Conservation (phyloP, 2,888 invertebrate genomes). For the Apamea sordens region DNA sequence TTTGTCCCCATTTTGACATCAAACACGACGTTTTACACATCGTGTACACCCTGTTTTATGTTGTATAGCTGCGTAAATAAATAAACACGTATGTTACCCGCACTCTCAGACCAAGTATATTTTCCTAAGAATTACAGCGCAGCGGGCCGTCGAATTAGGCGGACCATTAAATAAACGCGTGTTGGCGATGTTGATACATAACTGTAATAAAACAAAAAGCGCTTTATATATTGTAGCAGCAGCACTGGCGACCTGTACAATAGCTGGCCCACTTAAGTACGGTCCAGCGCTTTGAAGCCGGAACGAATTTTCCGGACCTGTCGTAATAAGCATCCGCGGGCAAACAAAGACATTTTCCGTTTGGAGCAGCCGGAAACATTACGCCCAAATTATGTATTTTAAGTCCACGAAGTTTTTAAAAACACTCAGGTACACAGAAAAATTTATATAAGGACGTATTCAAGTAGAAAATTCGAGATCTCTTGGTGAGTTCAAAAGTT, state of each 20-base stretch:
- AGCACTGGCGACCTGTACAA: slow-evolving; percentile 79
- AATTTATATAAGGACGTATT: slow-evolving; percentile 25
- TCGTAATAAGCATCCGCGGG: slow-evolving; percentile 85
- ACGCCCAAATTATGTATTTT: slow-evolving; percentile 81
- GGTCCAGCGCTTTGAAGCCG: slow-evolving; percentile 83
- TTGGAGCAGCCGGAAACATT: slow-evolving; percentile 82
- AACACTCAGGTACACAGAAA: slow-evolving; percentile 57
- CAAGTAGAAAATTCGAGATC: slow-evolving; percentile 20
- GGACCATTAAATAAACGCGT: slow-evolving; percentile 82
- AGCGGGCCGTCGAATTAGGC: slow-evolving; percentile 74
- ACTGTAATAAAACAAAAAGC: slow-evolving; percentile 84
- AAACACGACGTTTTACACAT: slow-evolving; percentile 22
- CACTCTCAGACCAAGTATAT: slow-evolving; percentile 51
- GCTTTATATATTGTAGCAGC: slow-evolving; percentile 81
- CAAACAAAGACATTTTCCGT: slow-evolving; percentile 87
- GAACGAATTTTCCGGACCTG: slow-evolving; percentile 84
- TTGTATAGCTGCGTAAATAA: slow-evolving; percentile 28
- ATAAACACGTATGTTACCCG: slow-evolving; percentile 50
- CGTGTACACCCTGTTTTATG: slow-evolving; percentile 23
- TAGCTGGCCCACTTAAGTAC: slow-evolving; percentile 84
- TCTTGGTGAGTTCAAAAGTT: slow-evolving; percentile 40
- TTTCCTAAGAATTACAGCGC: slow-evolving; percentile 67
- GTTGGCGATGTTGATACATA: slow-evolving; percentile 84
- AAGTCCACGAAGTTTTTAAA: slow-evolving; percentile 75
- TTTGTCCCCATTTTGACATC: slow-evolving; percentile 25